Conservation (phyloP, 2,113 vertebrate species). For the Fregata magnificens region DNA sequence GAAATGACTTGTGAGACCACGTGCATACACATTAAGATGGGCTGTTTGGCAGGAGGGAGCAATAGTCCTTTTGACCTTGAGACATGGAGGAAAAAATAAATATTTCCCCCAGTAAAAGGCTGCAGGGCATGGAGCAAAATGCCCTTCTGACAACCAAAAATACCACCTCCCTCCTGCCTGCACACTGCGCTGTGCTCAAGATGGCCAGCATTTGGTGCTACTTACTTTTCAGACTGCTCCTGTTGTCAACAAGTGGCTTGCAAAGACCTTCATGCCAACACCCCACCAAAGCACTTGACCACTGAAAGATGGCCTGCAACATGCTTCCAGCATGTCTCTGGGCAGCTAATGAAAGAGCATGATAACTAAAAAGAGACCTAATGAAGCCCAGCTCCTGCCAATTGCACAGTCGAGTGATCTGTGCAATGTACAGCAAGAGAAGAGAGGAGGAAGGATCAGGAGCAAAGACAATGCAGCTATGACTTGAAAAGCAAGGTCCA, state of each 20-base stretch:
- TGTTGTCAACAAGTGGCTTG: background rate
- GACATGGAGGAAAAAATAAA: background rate
- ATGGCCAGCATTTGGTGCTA: background rate
- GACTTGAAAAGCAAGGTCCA: background rate
- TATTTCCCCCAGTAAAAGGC: background rate
- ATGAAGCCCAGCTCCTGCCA: background rate
- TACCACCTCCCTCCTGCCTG: background rate
- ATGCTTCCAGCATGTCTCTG: background rate
- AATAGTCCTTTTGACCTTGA: background rate
- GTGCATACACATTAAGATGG: background rate
- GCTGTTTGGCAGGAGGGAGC: background rate
- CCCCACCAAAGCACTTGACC: background rate
- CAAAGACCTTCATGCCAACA: background rate
- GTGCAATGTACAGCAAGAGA: background rate
- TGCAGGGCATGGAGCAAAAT: background rate
- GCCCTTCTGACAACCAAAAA: background rate
- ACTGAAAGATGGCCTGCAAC: background rate
- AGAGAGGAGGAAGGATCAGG: background rate
- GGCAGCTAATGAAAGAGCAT: background rate
- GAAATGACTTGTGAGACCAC: background rate
- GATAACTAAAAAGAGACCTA: background rate
- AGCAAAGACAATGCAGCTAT: background rate
- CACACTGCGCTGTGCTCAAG: rapidly evolving
- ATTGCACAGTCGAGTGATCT: background rate
- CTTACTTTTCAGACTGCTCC: background rate